Conservation (phyloP, 2,113 vertebrate genomes). For the Leucopternis melanops region DNA sequence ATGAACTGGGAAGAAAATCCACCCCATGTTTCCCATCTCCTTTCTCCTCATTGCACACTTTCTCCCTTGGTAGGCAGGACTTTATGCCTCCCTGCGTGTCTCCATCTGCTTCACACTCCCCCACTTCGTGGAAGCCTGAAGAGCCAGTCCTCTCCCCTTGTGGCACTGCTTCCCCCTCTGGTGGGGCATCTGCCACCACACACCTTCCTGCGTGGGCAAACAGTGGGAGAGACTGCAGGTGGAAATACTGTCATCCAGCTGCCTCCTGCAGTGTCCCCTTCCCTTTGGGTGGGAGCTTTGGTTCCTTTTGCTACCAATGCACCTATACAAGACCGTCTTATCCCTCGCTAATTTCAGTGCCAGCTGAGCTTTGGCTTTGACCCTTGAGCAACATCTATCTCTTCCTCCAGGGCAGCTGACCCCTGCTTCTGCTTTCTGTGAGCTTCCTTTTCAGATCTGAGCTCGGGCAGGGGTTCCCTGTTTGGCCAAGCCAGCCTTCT, state of each 20-base stretch:
- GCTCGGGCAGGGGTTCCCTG: not conserved
- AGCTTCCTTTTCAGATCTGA: not conserved
- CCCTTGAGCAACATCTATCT: not conserved
- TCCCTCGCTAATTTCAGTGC: not conserved
- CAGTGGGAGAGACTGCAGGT: not conserved
- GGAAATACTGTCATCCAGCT: no score
- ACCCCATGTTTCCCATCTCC: no score
- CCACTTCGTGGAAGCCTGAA: rapidly evolving
- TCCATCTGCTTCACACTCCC: not conserved
- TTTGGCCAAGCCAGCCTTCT: not conserved
- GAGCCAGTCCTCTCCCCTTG: no score
- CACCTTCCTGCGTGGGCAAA: not conserved
- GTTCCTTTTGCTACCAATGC: not conserved
- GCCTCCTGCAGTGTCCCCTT: not conserved
- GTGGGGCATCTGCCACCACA: not conserved
- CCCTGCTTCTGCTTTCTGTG: not conserved
- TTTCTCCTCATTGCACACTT: not conserved
- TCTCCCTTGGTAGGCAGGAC: no score
- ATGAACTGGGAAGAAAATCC: not conserved
- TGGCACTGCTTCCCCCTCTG: no score
- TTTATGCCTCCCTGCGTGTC: not conserved
- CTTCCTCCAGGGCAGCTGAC: not conserved
- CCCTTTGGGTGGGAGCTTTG: not conserved
- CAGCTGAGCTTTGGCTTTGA: not conserved
- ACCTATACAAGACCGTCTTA: no score